phyloP scores from a whole-genome alignment of 2,797 vertebrate species.

The Alcedo quadribrachys region DNA sequence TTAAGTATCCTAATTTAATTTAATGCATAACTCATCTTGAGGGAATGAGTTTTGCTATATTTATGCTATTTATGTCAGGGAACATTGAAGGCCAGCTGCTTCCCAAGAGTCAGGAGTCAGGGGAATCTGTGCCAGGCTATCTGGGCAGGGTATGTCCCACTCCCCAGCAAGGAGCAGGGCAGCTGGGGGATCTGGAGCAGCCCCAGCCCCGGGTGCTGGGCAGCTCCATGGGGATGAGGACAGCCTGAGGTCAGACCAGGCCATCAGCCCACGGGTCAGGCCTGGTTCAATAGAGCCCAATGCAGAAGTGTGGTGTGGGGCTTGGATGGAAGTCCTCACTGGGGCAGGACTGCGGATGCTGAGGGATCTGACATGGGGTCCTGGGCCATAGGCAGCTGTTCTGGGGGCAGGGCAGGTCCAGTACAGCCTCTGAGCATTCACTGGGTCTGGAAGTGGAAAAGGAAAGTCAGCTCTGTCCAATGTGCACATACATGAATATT shows the following conservation, averaged over 20 bases:
- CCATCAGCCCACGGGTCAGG: no score
- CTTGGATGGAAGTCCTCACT: background rate
- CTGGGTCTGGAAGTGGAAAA: background rate
- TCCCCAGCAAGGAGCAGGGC: background rate
- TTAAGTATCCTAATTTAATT: background rate
- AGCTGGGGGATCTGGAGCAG: background rate
- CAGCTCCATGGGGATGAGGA: background rate
- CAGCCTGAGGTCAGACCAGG: background rate
- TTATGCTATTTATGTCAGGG: background rate
- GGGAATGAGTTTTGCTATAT: background rate
- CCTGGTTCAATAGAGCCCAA: background rate
- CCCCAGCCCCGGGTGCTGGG: background rate
- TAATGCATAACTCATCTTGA: background rate
- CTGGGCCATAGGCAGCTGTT: no score
- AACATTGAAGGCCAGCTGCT: background rate
- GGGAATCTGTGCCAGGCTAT: accelerated
- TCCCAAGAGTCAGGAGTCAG: background rate
- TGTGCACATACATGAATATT: background rate
- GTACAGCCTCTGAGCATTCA: background rate
- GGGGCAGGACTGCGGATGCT: background rate
- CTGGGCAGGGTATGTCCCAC: background rate
- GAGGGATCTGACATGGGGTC: background rate
- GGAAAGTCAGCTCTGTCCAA: background rate
- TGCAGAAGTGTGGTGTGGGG: accelerated
- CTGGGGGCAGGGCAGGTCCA: no score